Base-by-base conservation (phyloP, 2,888 invertebrate genomes). In the Synanthedon myopaeformis region DNA sequence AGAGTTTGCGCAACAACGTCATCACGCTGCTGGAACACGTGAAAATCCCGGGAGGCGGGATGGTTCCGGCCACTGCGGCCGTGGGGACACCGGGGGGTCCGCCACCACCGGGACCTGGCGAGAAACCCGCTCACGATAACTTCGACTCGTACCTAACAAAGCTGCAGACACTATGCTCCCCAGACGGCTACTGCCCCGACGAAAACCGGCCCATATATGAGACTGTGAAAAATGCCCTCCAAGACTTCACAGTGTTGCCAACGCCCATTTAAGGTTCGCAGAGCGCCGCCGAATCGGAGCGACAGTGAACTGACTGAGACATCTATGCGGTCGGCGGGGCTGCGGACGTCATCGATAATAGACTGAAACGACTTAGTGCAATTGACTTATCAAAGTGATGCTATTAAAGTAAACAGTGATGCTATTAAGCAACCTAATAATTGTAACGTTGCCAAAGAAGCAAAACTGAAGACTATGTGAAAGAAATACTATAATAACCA, bases 121-220 rank as follows among this genome's bases (percentile, higher is more conserved):
- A 93, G 61, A 92, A 93, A 69, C 91, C 94, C 58, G 92, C 92
- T 49, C 94, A 94, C 72, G 96, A 96, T 73, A 96, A 96, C 83
- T 96, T 97, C 80, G 96, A 97, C 86, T 94, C 94, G 62, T 97
- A 96, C 84, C 91, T 97, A 69, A 95, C 94, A 63, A 96, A 96
- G 77, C 89, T 97, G 63, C 97, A 97, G 76, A 96, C 95, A 45
- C 90, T 97, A 54, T 97, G 96, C 88, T 92, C 93, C 4, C 94
- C 95, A 19, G 94, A 94, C 67, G 93, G 93, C 53, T 92, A 94
- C 82, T 93, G 94, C 72, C 90, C 90, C 60, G 94, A 95, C 68
- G 93, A 94, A 64, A 94, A 94, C 77, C 91, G 95, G 57, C 94
- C 96, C 35, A 91, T 96, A 58, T 96, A 96, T 82, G 95, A 95